Conservation (phyloP, 2,888 invertebrate genomes). For the Limnephilus auricula region DNA sequence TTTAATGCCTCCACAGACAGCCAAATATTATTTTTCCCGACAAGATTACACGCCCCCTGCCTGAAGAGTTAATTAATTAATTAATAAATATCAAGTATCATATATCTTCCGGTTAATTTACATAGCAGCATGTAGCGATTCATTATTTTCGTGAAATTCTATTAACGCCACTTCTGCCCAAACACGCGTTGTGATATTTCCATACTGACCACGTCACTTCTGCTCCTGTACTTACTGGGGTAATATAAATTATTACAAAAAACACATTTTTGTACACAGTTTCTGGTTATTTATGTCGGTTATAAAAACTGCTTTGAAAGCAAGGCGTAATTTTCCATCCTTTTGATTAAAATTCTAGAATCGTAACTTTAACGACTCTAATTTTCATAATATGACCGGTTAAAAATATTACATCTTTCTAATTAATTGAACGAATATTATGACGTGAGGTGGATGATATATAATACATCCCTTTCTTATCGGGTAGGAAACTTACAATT, state of each 20-base stretch:
- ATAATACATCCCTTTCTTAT: background rate
- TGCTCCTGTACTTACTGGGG: slow-evolving; percentile 6
- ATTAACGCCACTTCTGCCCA: slow-evolving; percentile 60
- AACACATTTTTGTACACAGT: slow-evolving; percentile 51
- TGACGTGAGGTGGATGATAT: background rate
- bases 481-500: background rate
- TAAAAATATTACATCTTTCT: slow-evolving; percentile 37
- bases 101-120: slow-evolving; percentile 65
- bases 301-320: slow-evolving; percentile 57
- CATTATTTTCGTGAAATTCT: slow-evolving; percentile 63
- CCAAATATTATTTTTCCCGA: slow-evolving; percentile 18
- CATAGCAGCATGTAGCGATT: slow-evolving; percentile 63
- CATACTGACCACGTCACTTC: slow-evolving; percentile 39
- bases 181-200: slow-evolving; percentile 59
- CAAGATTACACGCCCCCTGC: slow-evolving; percentile 35
- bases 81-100: slow-evolving; percentile 64
- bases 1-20: background rate
- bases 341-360: slow-evolving; percentile 62
- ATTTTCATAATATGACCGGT: slow-evolving; percentile 48
- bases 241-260: slow-evolving; percentile 55
- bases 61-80: slow-evolving; percentile 59
- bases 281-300: slow-evolving; percentile 60
- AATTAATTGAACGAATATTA: background rate
- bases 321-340: slow-evolving; percentile 60
- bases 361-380: slow-evolving; percentile 48